Base-by-base conservation (phyloP, 2,113 vertebrate genomes). In the Gallinago jamesoni region DNA sequence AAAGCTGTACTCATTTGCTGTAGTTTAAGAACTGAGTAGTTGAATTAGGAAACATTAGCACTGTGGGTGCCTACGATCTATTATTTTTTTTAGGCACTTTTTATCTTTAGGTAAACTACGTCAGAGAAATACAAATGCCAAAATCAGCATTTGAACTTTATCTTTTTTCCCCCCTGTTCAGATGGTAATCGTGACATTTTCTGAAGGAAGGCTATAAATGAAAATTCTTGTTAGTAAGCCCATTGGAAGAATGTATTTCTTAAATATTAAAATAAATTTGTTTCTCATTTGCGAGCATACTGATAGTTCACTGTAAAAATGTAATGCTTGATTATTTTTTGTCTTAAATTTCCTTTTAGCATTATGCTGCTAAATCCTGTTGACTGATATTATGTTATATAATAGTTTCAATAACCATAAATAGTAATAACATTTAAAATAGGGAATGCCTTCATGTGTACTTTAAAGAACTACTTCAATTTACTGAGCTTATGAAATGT, bases 171-270 rank as follows among this genome's bases (percentile, higher is more conserved):
- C 12, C 17, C 13, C 37, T 30, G 66, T 70, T 89, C 23, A 76
- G 57, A 94, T 94, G 69, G 84, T 87, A 75, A 96, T 63, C 3
- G 0, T 95, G 91, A 93, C 53, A 96, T 96, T 97, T 97, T 74
- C 69, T 79, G 83, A 84, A 92, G 53, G 43, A 95, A 84, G 18
- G 20, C 41, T 82, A 35, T 93, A 92, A 78, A 66, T 76, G 56
- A 79, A 95, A 81, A 33, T 90, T 85, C 78, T 64, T 93, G 17
- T 74, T 95, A 75, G 68, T 53, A 83, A 91, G 75, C 64, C 76
- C 39, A 8, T 76, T 82, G 68, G 25, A 96, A 84, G 20, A 43
- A 84, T 77, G 13, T 75, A 27, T 84, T 48, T 90, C 70, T 92
- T 91, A 87, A 87, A 62, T 89, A 62, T 79, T 76, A 86, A 91